Conservation (phyloP, 2,797 vertebrate species). For the Saxicola maurus region DNA sequence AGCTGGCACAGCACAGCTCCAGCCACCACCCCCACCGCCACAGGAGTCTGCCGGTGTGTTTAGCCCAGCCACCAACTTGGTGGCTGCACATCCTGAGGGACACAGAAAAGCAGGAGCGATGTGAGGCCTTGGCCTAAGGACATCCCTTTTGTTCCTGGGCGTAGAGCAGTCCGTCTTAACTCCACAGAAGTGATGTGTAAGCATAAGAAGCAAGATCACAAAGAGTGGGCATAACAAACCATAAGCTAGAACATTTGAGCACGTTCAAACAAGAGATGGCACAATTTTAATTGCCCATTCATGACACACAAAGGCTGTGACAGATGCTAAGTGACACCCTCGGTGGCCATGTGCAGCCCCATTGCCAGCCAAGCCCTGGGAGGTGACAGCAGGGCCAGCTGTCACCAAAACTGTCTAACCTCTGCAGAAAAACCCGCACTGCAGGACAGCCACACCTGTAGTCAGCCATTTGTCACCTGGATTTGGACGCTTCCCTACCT, state of each 20-base stretch:
- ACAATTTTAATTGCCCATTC: constrained; percentile 12
- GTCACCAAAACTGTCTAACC: background rate
- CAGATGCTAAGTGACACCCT: background rate
- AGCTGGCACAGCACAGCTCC: background rate
- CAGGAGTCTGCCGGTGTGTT: background rate
- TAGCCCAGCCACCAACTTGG: background rate
- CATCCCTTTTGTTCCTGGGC: background rate
- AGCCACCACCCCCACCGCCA: fast-evolving
- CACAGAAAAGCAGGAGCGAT: fast-evolving
- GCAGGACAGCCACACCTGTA: background rate
- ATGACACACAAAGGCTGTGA: background rate
- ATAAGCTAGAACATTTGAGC: background rate
- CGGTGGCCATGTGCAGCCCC: fast-evolving
- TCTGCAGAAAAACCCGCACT: background rate
- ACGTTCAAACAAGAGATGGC: background rate
- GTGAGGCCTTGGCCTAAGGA: fast-evolving
- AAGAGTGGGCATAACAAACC: background rate
- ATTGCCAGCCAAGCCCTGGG: background rate
- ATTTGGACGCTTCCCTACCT: background rate
- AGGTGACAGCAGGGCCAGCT: background rate
- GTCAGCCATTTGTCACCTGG: background rate
- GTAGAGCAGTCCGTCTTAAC: background rate
- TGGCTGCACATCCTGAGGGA: background rate
- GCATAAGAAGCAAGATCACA: background rate
- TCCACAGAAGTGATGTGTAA: background rate